Evolutionary conservation across 2,888 invertebrate species (phyloP), one percentile per base, ranked within the genome.

Genomic region (Tricholauxania praeusta): DNA sequence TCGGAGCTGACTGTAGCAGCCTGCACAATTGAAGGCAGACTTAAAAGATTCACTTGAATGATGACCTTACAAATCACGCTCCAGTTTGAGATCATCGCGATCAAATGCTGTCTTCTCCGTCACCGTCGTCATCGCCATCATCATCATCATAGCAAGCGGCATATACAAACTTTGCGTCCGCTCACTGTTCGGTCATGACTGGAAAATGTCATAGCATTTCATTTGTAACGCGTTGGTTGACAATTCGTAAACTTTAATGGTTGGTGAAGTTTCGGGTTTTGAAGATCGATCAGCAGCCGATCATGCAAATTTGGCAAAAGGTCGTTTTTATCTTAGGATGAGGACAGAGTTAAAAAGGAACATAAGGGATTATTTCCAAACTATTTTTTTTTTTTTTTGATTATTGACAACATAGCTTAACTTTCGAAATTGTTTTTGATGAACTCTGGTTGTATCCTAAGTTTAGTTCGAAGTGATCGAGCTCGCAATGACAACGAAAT

Each of bases 61-160:
- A 83, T 84, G 83, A 83, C 84, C 83, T 83, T 84, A 84, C 83
- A 83, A 83, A 83, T 84, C 85, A 84, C 84, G 84, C 82, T 83
- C 75, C 77, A 76, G 74, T 76, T 76, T 32, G 59, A 51, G 68
- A 69, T 59, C 68, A 69, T 69, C 68, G 68, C 59, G 68, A 69
- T 69, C 59, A 49, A 51, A 28, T 32, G 60, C 67, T 19, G n/a
- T 48, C 67, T n/a, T 17, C 47, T 19, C 47, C 67, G 53, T 48
- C 49, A n/a, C 39, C 28, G 39, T 12, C 51, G 28, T 32, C 52
- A 14, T 51, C 66, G 32, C 17, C 53, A 22, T 12, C 22, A 51
- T 66, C 66, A 6, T 15, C 63, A 63, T 63, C 63, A 53, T 52
- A 17, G 52, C 48, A 47, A 48, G 63, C 63, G 17, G n/a, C 32